Conservation (phyloP, 2,888 invertebrate genomes). For the Rhorus exstirpatorius region DNA sequence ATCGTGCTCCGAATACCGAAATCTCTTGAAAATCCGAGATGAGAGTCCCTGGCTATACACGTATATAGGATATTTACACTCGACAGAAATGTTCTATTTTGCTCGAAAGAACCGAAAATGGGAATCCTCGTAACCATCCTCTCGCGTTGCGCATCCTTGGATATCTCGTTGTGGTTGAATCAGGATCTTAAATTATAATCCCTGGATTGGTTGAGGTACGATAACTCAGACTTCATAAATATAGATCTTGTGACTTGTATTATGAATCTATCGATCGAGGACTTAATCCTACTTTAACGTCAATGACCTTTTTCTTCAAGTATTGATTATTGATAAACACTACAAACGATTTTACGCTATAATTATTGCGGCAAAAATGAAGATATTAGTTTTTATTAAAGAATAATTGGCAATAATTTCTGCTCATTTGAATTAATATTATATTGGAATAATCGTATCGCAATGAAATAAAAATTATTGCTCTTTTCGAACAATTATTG, state of each 20-base stretch:
- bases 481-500: too few species aligned
- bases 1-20: slow-evolving; percentile 61
- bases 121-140: slow-evolving; percentile 25
- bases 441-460: too few species aligned
- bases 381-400: too few species aligned
- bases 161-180: slow-evolving; percentile 1
- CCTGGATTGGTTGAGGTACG: not conserved
- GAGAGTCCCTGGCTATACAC: not conserved
- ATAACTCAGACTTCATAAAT: not conserved
- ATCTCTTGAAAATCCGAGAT: slow-evolving; percentile 20
- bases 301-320: too few species aligned
- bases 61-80: not conserved
- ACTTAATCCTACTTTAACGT: too few species aligned
- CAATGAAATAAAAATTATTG: too few species aligned
- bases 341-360: too few species aligned
- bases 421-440: too few species aligned
- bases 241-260: not conserved
- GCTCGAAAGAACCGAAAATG: slow-evolving; percentile 20
- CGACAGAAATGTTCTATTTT: slow-evolving; percentile 21
- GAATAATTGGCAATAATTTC: too few species aligned
- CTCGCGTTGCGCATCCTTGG: not conserved
- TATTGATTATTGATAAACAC: too few species aligned
- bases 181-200: slow-evolving; percentile 33
- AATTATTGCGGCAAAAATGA: too few species aligned
- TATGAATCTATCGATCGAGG: too few species aligned